A percentile compares a stretch with the other conserved stretches of the same genome.
Evolutionary conservation across 2,888 invertebrate genomes (phyloP).

Genomic region (Atrina japonica): DNA sequence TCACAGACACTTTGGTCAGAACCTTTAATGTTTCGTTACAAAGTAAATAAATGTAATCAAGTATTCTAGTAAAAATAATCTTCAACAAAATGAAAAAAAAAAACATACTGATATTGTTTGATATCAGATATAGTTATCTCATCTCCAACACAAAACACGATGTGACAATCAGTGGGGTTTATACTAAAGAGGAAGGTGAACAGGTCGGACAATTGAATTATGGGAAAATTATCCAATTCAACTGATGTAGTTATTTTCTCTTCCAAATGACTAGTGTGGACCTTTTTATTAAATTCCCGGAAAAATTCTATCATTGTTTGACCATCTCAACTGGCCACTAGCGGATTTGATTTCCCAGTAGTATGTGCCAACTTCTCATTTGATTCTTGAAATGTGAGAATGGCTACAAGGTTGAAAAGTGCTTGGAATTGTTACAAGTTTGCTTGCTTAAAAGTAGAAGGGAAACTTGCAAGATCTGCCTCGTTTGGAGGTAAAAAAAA

Average conservation of each 20-base stretch:
- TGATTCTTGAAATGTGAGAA: too few relatives aligned
- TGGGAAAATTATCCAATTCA: slow-evolving; percentile 6
- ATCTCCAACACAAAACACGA: too few relatives aligned
- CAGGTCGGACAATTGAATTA: slow-evolving; percentile 5
- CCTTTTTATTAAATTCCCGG: slow-evolving; percentile 11
- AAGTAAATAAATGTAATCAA: too few relatives aligned
- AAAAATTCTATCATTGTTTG: slow-evolving; percentile 13
- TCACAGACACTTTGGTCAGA: too few relatives aligned
- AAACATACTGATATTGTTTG: too few relatives aligned
- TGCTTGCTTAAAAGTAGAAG: too few relatives aligned
- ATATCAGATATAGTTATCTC: too few relatives aligned
- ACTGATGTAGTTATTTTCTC: slow-evolving; percentile 12
- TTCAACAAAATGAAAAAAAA: too few relatives aligned
- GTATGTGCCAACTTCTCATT: neutral
- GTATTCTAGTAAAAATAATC: too few relatives aligned
- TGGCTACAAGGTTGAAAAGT: too few relatives aligned
- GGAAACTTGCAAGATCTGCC: slow-evolving; percentile 1
- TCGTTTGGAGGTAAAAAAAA: slow-evolving; percentile 23
- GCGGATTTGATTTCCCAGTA: slow-evolving; percentile 19
- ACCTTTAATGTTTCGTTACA: too few relatives aligned
- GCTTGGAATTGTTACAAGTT: too few relatives aligned
- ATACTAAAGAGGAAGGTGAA: slow-evolving; percentile 4
- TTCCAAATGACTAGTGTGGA: slow-evolving; percentile 8
- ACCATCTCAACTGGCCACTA: neutral
- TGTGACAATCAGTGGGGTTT: neutral